A percentile compares a stretch with the other conserved stretches of the same genome.
Evolutionary conservation across 2,888 invertebrate genomes (phyloP).

Genomic region (Cephus pygmeus): DNA sequence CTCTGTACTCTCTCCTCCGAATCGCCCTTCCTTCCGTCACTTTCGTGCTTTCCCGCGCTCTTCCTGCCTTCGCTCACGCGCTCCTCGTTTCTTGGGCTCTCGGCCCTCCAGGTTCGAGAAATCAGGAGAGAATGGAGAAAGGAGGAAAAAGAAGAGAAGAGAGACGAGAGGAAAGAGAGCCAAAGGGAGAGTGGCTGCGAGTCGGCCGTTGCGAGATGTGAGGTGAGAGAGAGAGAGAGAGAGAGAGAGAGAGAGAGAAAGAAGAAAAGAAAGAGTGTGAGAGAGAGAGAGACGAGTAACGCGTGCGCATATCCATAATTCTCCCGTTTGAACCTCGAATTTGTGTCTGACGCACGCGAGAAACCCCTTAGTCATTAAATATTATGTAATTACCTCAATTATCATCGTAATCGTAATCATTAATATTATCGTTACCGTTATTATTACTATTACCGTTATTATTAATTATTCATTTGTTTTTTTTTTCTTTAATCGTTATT

Average conservation of each 20-base stretch:
- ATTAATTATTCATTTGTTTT: constrained; percentile 25
- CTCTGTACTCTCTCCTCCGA: constrained; percentile 6
- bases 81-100: constrained; percentile 6
- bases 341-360: too few relatives aligned
- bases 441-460: constrained; percentile 47
- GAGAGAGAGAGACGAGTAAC: constrained; percentile 10
- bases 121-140: too few relatives aligned
- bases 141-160: too few relatives aligned
- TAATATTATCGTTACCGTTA: constrained; percentile 43
- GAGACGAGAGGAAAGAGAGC: too few relatives aligned
- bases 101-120: too few relatives aligned
- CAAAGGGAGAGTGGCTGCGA: too few relatives aligned
- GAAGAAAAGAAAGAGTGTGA: constrained; percentile 8
- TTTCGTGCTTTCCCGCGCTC: background rate
- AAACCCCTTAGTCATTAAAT: constrained; percentile 20
- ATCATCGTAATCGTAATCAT: constrained; percentile 34
- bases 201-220: too few relatives aligned
- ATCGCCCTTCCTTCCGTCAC: constrained; percentile 3
- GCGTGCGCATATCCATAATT: background rate
- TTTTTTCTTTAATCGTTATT: constrained; percentile 44
- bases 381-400: constrained; percentile 34
- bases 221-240: background rate
- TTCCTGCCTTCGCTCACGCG: background rate
- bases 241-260: background rate
- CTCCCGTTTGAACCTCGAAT: too few relatives aligned